These are phyloP conservation scores for Danio aesculapii DNA, from an alignment of 2,797 vertebrate species.

Conservation along the genomic window DNA sequence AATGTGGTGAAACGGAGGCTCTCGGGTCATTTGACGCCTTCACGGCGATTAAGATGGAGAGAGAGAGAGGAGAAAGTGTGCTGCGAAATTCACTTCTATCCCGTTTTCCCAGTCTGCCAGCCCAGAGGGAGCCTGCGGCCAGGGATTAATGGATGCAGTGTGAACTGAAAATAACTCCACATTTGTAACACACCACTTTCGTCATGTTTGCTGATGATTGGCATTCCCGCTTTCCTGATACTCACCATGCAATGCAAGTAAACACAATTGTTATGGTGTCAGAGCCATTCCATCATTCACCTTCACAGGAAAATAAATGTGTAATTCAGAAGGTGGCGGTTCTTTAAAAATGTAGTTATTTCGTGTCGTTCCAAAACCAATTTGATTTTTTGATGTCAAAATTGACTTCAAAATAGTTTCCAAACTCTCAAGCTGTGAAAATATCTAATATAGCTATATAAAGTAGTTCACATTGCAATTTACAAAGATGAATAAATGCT, in stretches of 20 bases:
- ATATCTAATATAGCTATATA: too few species aligned
- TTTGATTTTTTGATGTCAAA: too few species aligned
- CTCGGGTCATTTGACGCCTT: constrained; percentile 65
- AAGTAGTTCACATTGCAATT: too few species aligned
- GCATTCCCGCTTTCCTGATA: constrained; percentile 6
- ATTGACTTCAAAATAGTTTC: too few species aligned
- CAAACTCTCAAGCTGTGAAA: too few species aligned
- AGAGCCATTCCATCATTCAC: constrained; percentile 8
- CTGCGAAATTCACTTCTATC: constrained; percentile 42
- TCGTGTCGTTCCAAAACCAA: constrained; percentile 3
- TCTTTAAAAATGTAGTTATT: not conserved
- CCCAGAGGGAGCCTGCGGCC: constrained; percentile 24
- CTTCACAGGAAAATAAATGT: constrained; percentile 35
- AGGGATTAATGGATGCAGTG: constrained; percentile 45
- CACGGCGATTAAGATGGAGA: constrained; percentile 39
- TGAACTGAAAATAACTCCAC: constrained; percentile 40
- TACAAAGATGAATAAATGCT: too few species aligned
- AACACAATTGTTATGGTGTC: constrained; percentile 27
- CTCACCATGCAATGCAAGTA: constrained; percentile 7
- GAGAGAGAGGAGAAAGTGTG: constrained; percentile 56
- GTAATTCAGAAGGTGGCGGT: not conserved
- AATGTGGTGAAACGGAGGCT: constrained; percentile 55
- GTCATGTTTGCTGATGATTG: constrained; percentile 40
- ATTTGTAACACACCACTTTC: constrained; percentile 45
- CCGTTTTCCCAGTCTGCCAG: constrained; percentile 37